Percentiles rank a stretch among this genome's conserved stretches.
phyloP scores from a whole-genome alignment of 2,888 invertebrate genomes.

The Mesochorus sp. region DNA sequence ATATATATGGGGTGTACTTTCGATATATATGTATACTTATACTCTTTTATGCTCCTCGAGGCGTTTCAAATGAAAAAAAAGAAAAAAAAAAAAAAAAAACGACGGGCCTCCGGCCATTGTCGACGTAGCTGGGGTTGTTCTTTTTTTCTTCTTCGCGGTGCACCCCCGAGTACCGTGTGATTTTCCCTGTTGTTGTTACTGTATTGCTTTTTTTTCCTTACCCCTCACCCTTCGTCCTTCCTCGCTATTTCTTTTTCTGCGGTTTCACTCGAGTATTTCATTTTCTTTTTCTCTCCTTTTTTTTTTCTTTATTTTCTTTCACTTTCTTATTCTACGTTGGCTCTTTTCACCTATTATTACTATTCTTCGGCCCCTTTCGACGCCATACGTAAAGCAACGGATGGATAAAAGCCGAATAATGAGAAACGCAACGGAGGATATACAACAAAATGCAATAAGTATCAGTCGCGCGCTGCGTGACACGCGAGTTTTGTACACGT shows the following conservation, averaged over 20 bases:
- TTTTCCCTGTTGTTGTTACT: conserved; percentile 57
- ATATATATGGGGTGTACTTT: neutral
- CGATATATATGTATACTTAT: conserved; percentile 27
- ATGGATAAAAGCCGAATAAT: too few relatives aligned
- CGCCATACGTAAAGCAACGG: too few relatives aligned
- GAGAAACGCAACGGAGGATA: neutral
- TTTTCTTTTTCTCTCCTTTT: neutral
- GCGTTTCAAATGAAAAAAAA: conserved; percentile 61
- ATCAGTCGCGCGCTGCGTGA: conserved; percentile 18
- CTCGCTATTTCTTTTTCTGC: neutral
- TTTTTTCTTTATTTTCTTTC: conserved; percentile 6
- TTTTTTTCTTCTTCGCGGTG: conserved; percentile 39
- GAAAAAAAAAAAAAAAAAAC: too few relatives aligned
- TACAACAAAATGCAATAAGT: conserved; percentile 47
- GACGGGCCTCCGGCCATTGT: conserved; percentile 44
- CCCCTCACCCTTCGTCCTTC: neutral
- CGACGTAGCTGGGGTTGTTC: conserved; percentile 15
- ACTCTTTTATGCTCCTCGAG: conserved; percentile 54
- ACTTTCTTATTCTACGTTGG: conserved; percentile 23
- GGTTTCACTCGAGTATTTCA: too few relatives aligned
- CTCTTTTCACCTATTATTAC: conserved; percentile 37
- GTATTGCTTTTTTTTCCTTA: neutral
- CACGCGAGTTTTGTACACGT: neutral
- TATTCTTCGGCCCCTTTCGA: conserved; percentile 22
- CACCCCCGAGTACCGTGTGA: conserved; percentile 53